A percentile compares a stretch with the other conserved stretches of the same genome.
These are phyloP conservation scores for Gasterosteus nipponicus DNA, from an alignment of 2,113 vertebrate species.

Conservation along the genomic window DNA sequence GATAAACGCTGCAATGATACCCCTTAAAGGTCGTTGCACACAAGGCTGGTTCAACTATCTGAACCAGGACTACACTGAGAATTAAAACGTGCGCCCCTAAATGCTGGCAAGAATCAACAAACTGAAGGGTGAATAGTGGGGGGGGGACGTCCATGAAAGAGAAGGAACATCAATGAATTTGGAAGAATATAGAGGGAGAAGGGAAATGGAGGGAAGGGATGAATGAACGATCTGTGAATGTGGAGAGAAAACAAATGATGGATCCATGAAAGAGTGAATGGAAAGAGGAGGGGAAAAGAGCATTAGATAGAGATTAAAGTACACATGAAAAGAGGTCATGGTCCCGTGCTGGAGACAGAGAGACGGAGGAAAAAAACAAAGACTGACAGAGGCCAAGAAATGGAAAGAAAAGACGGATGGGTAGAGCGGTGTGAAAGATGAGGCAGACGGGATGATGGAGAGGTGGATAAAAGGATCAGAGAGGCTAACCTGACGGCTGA, in stretches of 20 bases:
- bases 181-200: constrained; percentile 16
- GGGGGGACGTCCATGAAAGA: constrained; percentile 31
- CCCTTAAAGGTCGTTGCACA: constrained; percentile 23
- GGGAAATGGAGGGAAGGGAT: constrained; percentile 16
- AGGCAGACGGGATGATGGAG: constrained; percentile 47
- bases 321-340: constrained; percentile 51
- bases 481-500: constrained; percentile 51
- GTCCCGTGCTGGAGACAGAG: constrained; percentile 29
- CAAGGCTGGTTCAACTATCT: constrained; percentile 1
- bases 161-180: constrained; percentile 37
- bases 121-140: constrained; percentile 29
- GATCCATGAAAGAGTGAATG: constrained; percentile 8
- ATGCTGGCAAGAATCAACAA: constrained; percentile 30
- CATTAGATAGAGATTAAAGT: constrained; percentile 43
- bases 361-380: constrained; percentile 36
- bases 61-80: constrained; percentile 18
- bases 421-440: constrained; percentile 38
- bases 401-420: constrained; percentile 33
- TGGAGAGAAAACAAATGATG: constrained; percentile 35
- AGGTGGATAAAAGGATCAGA: constrained; percentile 39
- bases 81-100: constrained; percentile 32
- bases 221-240: constrained; percentile 49
- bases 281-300: not conserved
- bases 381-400: not conserved
- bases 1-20: constrained; percentile 35